Evolutionary conservation across 2,888 invertebrate genomes (phyloP), one percentile per base, ranked within the genome.

Genomic region (Rhynchonema sp.): DNA sequence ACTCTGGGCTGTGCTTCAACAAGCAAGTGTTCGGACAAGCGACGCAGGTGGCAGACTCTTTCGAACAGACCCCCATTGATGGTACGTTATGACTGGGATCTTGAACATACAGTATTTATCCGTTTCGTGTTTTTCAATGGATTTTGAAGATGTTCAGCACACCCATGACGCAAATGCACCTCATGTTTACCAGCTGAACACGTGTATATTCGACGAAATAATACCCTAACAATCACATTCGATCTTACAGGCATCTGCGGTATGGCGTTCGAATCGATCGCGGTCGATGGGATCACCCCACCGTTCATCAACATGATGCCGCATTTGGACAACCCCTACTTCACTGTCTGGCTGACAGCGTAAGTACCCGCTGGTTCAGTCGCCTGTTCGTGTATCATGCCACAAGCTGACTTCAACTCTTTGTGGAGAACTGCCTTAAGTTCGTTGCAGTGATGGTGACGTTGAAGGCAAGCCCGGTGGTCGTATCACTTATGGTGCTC

Each of bases 21-120:
- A 66, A 67, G 25, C 76, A 77, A 68, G 73, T 73, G 17, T 77
- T 77, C 67, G 77, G 75, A n/a, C 75, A 75, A 62, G 76, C 77
- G 17, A 71, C 38, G 38, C 6, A 6, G 17, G 6, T 38, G 38
- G 38, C 38, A 17, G 38, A 6, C 6, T 38, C 17, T 38, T 38
- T 38, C 17, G 38, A 6, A 17, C 38, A 17, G 9, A 38, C 38
- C 9, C 38, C 38, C 6, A 38, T 38, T 38, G 38, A 38, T 17
- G 17, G 38, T 17, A 49, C n/a, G n/a, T n/a, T n/a, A n/a, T n/a
- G n/a, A n/a, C n/a, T n/a, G n/a, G n/a, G n/a, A n/a, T n/a, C n/a
- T n/a, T n/a, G n/a, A n/a, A n/a, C n/a, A n/a, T n/a, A n/a, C n/a
- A n/a, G n/a, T n/a, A n/a, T n/a, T n/a, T n/a, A n/a, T n/a, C n/a